Conservation (phyloP, 2,888 invertebrate genomes). For the Cremastobaeus sp. region DNA sequence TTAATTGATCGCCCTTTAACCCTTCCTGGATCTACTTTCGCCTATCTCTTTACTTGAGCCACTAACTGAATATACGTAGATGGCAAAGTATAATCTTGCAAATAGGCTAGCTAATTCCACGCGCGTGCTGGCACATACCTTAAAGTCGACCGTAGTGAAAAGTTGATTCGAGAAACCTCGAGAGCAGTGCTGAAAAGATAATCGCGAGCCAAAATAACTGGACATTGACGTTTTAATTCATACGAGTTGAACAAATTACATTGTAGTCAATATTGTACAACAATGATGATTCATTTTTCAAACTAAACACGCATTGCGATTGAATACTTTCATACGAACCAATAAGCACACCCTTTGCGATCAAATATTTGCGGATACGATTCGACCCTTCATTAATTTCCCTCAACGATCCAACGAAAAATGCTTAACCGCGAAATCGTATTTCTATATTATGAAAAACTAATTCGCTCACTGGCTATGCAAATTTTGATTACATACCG, state of each 20-base stretch:
- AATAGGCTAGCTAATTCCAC: slow-evolving; percentile 50
- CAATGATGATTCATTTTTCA: no score
- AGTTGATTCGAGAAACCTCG: slow-evolving; percentile 29
- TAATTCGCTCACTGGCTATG: slow-evolving; percentile 15
- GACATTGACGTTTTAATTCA: slow-evolving; percentile 22
- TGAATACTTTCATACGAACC: no score
- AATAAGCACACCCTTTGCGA: no score
- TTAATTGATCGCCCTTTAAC: slow-evolving; percentile 59
- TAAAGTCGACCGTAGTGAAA: slow-evolving; percentile 35
- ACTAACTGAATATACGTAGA: slow-evolving; percentile 48
- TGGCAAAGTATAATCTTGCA: slow-evolving; percentile 53
- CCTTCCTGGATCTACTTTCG: slow-evolving; percentile 31
- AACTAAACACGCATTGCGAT: no score
- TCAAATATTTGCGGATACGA: slow-evolving; percentile 15
- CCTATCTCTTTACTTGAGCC: slow-evolving; percentile 47
- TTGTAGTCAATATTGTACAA: not conserved
- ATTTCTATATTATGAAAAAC: slow-evolving; percentile 12
- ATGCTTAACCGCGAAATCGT: slow-evolving; percentile 10
- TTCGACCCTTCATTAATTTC: slow-evolving; percentile 17
- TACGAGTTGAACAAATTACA: no score
- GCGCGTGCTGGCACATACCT: slow-evolving; percentile 54
- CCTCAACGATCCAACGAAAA: no score
- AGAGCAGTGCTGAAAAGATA: slow-evolving; percentile 20
- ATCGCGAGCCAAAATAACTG: slow-evolving; percentile 19
- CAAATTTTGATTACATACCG: slow-evolving; percentile 22